These are phyloP conservation scores for Phrynocephalus versicolor DNA, from an alignment of 2,113 vertebrate genomes.

Conservation along the genomic window DNA sequence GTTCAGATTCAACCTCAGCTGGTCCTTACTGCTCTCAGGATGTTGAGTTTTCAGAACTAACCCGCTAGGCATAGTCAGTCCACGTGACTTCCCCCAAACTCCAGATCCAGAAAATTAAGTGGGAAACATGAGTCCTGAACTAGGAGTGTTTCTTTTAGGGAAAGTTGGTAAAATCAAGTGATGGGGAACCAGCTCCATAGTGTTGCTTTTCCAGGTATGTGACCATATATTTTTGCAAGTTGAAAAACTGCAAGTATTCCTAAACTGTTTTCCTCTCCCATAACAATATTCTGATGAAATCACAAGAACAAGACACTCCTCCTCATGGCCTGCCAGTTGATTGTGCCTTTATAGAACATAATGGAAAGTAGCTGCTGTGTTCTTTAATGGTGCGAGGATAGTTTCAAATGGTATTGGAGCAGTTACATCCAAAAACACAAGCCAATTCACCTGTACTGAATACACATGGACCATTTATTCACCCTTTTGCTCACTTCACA, in stretches of 20 bases:
- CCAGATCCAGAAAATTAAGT: no score
- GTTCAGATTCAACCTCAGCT: no score
- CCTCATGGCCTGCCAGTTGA: conserved; percentile 11
- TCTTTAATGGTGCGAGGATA: no score
- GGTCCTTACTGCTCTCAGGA: no score
- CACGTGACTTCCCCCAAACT: no score
- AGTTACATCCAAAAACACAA: neutral
- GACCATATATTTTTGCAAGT: neutral
- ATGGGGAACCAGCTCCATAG: no score
- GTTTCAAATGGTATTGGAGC: neutral
- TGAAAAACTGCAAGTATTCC: neutral
- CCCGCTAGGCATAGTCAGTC: no score
- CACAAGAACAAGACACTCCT: conserved; percentile 1
- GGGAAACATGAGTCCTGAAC: no score
- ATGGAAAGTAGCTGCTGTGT: neutral
- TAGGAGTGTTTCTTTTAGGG: no score
- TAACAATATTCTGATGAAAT: conserved; percentile 1
- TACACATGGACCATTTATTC: neutral
- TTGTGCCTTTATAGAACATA: conserved; percentile 4
- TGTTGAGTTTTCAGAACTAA: neutral
- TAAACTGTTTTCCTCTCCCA: neutral
- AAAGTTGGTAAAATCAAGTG: no score
- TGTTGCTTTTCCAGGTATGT: no score
- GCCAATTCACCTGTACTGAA: neutral
- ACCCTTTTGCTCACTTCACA: neutral